Conservation (phyloP, 2,888 invertebrate species). For the Acronicta aceris region DNA sequence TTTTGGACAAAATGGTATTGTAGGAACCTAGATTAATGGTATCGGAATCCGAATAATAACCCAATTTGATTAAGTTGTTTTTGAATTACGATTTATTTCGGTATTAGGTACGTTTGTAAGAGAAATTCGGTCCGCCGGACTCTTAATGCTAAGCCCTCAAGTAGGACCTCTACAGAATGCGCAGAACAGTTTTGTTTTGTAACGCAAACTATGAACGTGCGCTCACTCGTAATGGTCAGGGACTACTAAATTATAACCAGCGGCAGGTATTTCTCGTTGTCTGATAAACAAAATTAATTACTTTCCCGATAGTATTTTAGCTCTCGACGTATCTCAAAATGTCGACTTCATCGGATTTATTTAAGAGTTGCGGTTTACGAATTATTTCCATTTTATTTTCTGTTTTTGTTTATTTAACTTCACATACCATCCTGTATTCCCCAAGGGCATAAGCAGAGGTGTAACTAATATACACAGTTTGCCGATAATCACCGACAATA, state of each 20-base stretch:
- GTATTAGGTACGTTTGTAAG: too few species aligned
- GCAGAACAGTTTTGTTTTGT: slow-evolving; percentile 31
- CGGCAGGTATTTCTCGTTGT: slow-evolving; percentile 53
- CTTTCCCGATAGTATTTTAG: slow-evolving; percentile 52
- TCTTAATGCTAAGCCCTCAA: not conserved
- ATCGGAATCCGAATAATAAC: too few species aligned
- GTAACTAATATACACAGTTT: too few species aligned
- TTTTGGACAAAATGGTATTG: too few species aligned
- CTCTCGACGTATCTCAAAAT: slow-evolving; percentile 49
- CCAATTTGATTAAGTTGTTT: too few species aligned
- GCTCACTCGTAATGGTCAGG: slow-evolving; percentile 23
- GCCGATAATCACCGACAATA: too few species aligned
- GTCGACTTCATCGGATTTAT: slow-evolving; percentile 47
- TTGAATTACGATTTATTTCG: too few species aligned
- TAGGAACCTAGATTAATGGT: too few species aligned
- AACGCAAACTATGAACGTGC: slow-evolving; percentile 21
- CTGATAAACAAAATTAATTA: slow-evolving; percentile 62
- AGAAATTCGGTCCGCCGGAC: too few species aligned
- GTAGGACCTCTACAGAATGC: not conserved
- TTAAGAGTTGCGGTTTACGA: slow-evolving; percentile 9
- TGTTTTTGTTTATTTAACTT: too few species aligned
- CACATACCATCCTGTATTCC: too few species aligned
- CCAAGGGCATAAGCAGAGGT: too few species aligned
- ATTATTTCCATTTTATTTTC: not conserved
- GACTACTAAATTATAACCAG: slow-evolving; percentile 52